Evolutionary conservation across 2,888 invertebrate species (phyloP), one percentile per base, ranked within the genome.

Genomic region (Ectobius pallidus): DNA sequence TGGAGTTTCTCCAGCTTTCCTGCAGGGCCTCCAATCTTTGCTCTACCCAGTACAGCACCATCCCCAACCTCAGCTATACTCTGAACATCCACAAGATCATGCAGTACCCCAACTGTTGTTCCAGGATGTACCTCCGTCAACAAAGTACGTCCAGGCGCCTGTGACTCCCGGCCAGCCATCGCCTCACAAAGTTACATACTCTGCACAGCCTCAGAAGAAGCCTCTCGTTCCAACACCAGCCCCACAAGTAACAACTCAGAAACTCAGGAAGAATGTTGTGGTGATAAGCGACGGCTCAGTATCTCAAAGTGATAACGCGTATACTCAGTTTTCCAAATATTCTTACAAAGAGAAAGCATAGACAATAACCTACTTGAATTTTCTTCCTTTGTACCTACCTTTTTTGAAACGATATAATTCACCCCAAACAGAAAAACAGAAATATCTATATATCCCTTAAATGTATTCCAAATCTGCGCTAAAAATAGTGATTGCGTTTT

Each of bases 251-350:
- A 7, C 16, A 11, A 39, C 3, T 9, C 44, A 65, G 27, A 65
- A 65, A 9, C 44, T 18, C 7, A 46, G 65, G 30, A 65, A 65
- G 46, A 65, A 44, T 27, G 22, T 16, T 6, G 18, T 58, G 27
- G 27, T 71, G 18, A 14, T 62, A 20, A 42, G 18, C 25, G 30
- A 46, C 9, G n/a, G 55, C n/a, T 22, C 44, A 18, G 61, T 16
- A 11, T 6, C 52, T 20, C 63, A 52, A 11, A 30, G 3, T 20
- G 34, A 34, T 18, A 1, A 25, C 22, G 16, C 34, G 25, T 58
- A 69, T 58, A 27, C 61, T 62, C 49, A 73, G 44, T 65, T 44
- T 27, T 22, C 16, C 11, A 44, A 65, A n/a, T n/a, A n/a, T 1
- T 39, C 22, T 2, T 46, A 44, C 65, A 65, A 65, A 30, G 65